Evolutionary conservation across 2,888 invertebrate species (phyloP).

Genomic region (Acrobasis consociella): DNA sequence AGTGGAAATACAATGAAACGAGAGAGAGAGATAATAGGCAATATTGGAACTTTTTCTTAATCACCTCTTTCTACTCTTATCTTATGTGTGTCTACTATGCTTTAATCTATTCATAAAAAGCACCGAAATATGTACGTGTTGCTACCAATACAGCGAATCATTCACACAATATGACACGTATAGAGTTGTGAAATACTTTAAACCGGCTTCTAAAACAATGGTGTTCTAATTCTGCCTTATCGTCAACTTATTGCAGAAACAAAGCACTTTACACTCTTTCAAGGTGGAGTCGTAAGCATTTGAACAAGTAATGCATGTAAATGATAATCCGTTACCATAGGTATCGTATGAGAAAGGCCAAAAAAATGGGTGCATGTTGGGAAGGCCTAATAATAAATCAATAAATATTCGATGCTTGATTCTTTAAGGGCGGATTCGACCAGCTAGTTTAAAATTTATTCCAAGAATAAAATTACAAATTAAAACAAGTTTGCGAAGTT

Average conservation of each 20-base stretch:
- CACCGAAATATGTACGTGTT: not conserved
- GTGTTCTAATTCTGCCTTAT: constrained; percentile 16
- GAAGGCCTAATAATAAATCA: too few species aligned
- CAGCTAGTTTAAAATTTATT: too few species aligned
- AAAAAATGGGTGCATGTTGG: constrained; percentile 1
- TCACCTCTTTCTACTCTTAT: too few species aligned
- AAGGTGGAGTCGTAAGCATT: constrained; percentile 16
- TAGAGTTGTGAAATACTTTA: constrained; percentile 8
- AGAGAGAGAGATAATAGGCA: too few species aligned
- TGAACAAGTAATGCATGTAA: constrained; percentile 19
- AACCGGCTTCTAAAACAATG: constrained; percentile 18
- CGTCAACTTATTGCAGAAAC: constrained; percentile 13
- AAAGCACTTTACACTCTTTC: constrained; percentile 11
- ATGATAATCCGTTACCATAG: constrained; percentile 17
- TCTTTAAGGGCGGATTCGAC: too few species aligned
- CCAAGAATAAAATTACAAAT: too few species aligned
- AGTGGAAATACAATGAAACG: too few species aligned
- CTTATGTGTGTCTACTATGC: too few species aligned
- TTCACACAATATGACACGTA: not conserved
- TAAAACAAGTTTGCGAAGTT: too few species aligned
- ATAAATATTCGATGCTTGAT: too few species aligned
- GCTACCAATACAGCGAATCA: not conserved
- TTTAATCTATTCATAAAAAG: not conserved
- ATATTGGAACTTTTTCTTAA: too few species aligned
- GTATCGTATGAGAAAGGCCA: not conserved